Conservation (phyloP, 1,140 invertebrate species). For the Papilio machaon region DNA sequence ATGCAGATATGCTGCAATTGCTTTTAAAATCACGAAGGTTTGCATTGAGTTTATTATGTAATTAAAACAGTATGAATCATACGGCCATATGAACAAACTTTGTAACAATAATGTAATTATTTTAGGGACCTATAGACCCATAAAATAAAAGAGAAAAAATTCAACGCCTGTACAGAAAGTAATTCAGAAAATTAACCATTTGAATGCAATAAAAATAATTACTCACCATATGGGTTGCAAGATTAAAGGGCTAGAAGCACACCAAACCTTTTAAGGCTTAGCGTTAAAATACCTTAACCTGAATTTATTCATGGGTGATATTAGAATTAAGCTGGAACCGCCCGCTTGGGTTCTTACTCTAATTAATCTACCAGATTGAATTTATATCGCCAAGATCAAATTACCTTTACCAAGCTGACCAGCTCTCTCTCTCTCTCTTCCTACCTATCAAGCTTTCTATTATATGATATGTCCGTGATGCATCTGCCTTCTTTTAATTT, state of each 20-base stretch:
- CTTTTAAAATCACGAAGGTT: slow-evolving; percentile 1
- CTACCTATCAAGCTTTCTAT: background rate
- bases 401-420: background rate
- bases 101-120: background rate
- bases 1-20: background rate
- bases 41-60: background rate
- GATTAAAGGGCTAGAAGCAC: background rate
- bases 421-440: background rate
- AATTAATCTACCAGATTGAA: background rate
- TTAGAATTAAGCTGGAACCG: background rate
- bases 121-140: background rate
- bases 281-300: background rate
- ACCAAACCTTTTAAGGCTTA: background rate
- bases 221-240: background rate
- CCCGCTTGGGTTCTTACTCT: background rate
- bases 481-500: background rate
- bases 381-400: background rate
- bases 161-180: background rate
- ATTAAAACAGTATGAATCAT: background rate
- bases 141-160: background rate
- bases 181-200: background rate
- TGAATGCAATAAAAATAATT: background rate
- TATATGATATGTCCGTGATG: background rate
- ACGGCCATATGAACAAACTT: background rate
- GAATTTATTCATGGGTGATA: slow-evolving; percentile 6